These are phyloP conservation scores for Gorsachius magnificus DNA, from an alignment of 2,797 vertebrate species.

Conservation along the genomic window DNA sequence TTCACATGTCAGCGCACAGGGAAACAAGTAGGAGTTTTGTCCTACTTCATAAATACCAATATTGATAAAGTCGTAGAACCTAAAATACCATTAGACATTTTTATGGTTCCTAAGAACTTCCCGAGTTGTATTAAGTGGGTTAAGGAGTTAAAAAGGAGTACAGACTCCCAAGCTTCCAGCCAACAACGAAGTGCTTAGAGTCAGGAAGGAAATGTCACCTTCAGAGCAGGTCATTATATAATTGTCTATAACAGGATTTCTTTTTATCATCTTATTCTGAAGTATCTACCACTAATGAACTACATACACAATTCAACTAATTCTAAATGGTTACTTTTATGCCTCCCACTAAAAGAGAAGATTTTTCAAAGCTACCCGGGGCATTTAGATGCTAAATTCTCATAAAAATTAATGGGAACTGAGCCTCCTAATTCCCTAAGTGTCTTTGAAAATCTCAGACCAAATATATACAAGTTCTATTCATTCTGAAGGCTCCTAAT, in stretches of 20 bases:
- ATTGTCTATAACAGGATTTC: background rate
- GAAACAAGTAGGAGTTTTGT: slow-evolving; percentile 9
- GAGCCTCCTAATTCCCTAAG: background rate
- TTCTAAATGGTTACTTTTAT: slow-evolving; percentile 18
- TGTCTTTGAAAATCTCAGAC: background rate
- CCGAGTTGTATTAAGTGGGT: background rate
- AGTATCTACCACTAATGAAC: background rate
- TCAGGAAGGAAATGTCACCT: slow-evolving; percentile 5
- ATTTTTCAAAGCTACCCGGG: background rate
- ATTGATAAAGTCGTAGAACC: slow-evolving; percentile 29
- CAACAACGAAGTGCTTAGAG: background rate
- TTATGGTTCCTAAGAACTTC: slow-evolving; percentile 1
- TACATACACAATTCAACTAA: background rate
- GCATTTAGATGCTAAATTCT: slow-evolving; percentile 37
- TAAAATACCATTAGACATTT: background rate
- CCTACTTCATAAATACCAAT: slow-evolving; percentile 34
- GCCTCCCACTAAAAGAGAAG: slow-evolving; percentile 20
- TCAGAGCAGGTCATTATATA: background rate
- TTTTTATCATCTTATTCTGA: background rate
- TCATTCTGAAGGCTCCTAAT: background rate
- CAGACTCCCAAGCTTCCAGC: background rate
- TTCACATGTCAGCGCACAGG: background rate
- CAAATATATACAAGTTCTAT: background rate
- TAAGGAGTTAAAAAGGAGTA: slow-evolving; percentile 3
- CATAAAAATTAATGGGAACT: background rate